Percentiles rank a stretch among this genome's conserved stretches.
phyloP scores from a whole-genome alignment of 2,797 vertebrate genomes.

The Borostomias antarcticus region DNA sequence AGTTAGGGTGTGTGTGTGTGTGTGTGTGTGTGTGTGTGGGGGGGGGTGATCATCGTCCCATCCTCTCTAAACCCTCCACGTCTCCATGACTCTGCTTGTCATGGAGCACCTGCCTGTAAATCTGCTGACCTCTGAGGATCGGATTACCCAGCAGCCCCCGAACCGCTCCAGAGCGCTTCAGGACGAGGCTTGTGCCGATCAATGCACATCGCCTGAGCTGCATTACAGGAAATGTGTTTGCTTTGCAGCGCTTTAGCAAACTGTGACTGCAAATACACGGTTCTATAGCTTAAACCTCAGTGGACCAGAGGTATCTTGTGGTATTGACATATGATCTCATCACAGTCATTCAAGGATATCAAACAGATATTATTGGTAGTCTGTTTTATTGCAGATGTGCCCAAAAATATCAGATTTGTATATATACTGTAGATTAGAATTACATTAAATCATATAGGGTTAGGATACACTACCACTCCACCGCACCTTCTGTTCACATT shows the following conservation, averaged over 20 bases:
- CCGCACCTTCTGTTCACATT: not conserved
- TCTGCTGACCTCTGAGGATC: slow-evolving; percentile 59
- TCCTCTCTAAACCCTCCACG: not conserved
- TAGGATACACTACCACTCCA: not conserved
- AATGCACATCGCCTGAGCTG: slow-evolving; percentile 64
- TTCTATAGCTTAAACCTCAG: slow-evolving; percentile 53
- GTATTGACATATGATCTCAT: slow-evolving; percentile 14
- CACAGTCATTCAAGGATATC: not conserved
- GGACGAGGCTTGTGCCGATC: slow-evolving; percentile 57
- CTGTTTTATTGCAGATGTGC: slow-evolving; percentile 10
- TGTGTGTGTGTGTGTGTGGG: no score
- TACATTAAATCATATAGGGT: not conserved
- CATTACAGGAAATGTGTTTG: slow-evolving; percentile 77
- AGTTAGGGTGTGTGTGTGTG: not conserved
- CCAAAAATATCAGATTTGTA: not conserved
- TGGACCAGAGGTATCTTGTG: slow-evolving; percentile 28
- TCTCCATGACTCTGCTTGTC: slow-evolving; percentile 1
- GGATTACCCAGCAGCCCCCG: slow-evolving; percentile 59
- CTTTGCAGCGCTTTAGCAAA: slow-evolving; percentile 61
- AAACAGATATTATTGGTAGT: not conserved
- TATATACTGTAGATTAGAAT: not conserved
- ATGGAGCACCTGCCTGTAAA: slow-evolving; percentile 50
- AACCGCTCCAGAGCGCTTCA: slow-evolving; percentile 50
- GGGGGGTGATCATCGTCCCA: not conserved
- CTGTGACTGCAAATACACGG: slow-evolving; percentile 49